Evolutionary conservation across 2,888 invertebrate species (phyloP), one percentile per base, ranked within the genome.

Genomic region (Volucella zonaria): DNA sequence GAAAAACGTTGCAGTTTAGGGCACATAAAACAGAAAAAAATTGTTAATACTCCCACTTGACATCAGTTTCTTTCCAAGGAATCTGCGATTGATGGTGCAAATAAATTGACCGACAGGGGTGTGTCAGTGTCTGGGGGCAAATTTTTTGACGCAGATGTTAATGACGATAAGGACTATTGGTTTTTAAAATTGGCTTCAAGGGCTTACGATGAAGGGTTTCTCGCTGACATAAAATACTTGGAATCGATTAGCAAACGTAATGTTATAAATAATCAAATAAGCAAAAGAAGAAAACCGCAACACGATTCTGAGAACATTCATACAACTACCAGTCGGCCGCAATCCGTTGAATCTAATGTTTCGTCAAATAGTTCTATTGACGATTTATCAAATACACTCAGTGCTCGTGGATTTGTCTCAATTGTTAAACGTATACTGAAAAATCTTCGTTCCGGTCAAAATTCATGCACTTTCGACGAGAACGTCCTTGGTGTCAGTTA

Each of bases 131-230:
- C 70, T 23, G 18, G n/a, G 11, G 31, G 15, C 1, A 42, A 66
- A 12, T 38, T 40, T 15, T 49, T 11, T n/a, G 45, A 61, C 43
- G 42, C 45, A 61, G 45, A 52, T 10, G 58, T 66, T 54, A 76
- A 23, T 59, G 68, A 62, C 42, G 71, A 75, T 88, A 89, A 61
- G 51, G 74, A 80, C 42, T 73, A 77, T 45, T 77, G 43, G 73
- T 79, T 87, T 66, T 77, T 88, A 87, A 89, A 89, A 87, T 87
- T 91, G 88, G 92, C 92, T 78, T 89, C 88, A 61, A 89, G 90
- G 76, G 91, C 90, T 85, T 92, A 92, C 87, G 88, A 91, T 87
- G 89, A 90, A 68, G 91, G 91, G 73, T 89, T 91, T 88, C 89
- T 90, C 43, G 87, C 89, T 43, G 90, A 91, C 87, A 88, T 91